phyloP scores from a whole-genome alignment of 2,888 invertebrate species.

The Brenthis ino region DNA sequence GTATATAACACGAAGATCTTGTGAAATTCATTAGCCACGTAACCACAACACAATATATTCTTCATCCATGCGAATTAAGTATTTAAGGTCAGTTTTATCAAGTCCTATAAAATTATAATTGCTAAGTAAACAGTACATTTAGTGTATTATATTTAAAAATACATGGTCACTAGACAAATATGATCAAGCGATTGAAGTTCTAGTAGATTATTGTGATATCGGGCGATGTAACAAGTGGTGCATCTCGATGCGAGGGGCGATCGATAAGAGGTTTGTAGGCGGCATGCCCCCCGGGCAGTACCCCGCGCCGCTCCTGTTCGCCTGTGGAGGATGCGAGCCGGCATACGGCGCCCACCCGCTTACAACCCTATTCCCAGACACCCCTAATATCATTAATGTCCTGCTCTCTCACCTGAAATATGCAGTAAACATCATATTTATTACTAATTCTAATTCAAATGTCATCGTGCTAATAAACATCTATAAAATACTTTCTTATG shows the following conservation, averaged over 20 bases:
- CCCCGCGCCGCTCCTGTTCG: slow-evolving; percentile 42
- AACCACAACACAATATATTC: no score
- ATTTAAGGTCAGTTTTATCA: no score
- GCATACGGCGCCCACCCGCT: slow-evolving; percentile 26
- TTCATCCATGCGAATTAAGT: no score
- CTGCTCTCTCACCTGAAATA: slow-evolving; percentile 32
- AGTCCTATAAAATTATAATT: no score
- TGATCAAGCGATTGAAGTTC: neutral
- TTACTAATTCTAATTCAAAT: neutral
- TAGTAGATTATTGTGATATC: slow-evolving; percentile 34
- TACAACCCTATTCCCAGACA: slow-evolving; percentile 36
- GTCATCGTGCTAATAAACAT: neutral
- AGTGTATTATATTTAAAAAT: no score
- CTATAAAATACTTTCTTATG: neutral
- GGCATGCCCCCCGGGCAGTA: slow-evolving; percentile 35
- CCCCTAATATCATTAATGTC: slow-evolving; percentile 40
- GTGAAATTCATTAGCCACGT: no score
- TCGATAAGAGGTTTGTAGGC: slow-evolving; percentile 51
- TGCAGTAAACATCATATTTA: slow-evolving; percentile 11
- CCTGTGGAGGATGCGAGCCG: slow-evolving; percentile 36
- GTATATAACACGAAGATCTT: no score
- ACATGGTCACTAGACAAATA: neutral
- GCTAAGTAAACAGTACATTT: no score
- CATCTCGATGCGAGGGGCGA: slow-evolving; percentile 57
- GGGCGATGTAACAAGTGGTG: slow-evolving; percentile 74